A percentile compares a stretch with the other conserved stretches of the same genome.
Conservation (phyloP, 2,888 invertebrate species). For the Phalangium opilio region DNA sequence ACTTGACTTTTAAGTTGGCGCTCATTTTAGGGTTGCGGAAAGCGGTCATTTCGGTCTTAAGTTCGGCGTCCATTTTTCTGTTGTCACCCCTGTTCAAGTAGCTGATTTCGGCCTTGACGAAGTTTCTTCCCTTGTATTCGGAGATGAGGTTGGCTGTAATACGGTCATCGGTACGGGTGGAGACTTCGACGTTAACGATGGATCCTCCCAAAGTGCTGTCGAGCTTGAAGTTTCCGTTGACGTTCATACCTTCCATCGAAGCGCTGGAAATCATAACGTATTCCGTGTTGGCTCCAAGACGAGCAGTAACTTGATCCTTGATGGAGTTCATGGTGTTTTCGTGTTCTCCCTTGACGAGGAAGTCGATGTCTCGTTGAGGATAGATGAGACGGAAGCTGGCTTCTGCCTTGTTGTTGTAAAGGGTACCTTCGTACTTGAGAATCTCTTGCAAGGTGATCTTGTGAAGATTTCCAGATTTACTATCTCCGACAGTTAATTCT, state of each 20-base stretch:
- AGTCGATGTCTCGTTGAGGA: constrained; percentile 14
- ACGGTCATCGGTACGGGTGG: constrained; percentile 10
- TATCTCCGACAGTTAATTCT: constrained; percentile 11
- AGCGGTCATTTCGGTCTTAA: constrained; percentile 9
- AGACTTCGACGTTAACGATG: constrained; percentile 6
- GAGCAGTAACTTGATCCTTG: constrained; percentile 8
- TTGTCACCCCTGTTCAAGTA: constrained; percentile 12
- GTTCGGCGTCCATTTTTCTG: constrained; percentile 8
- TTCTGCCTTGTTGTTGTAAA: constrained; percentile 11
- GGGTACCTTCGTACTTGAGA: constrained; percentile 10
- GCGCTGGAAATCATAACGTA: constrained; percentile 3
- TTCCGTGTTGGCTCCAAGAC: constrained; percentile 8
- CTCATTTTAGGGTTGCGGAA: constrained; percentile 7
- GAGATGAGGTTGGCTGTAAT: constrained; percentile 8
- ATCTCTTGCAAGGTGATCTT: constrained; percentile 14
- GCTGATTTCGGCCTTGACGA: constrained; percentile 1
- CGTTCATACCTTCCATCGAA: constrained; percentile 2
- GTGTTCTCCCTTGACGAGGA: constrained; percentile 9
- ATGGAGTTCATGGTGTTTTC: constrained; percentile 11
- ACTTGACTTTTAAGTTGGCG: constrained; percentile 1
- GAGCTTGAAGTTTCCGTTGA: constrained; percentile 3
- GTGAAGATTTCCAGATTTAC: constrained; percentile 12
- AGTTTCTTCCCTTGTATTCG: constrained; percentile 6
- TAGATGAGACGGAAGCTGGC: constrained; percentile 9
- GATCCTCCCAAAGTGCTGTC: constrained; percentile 10